Base-by-base conservation (phyloP, 2,888 invertebrate species). In the Allygus modestus region DNA sequence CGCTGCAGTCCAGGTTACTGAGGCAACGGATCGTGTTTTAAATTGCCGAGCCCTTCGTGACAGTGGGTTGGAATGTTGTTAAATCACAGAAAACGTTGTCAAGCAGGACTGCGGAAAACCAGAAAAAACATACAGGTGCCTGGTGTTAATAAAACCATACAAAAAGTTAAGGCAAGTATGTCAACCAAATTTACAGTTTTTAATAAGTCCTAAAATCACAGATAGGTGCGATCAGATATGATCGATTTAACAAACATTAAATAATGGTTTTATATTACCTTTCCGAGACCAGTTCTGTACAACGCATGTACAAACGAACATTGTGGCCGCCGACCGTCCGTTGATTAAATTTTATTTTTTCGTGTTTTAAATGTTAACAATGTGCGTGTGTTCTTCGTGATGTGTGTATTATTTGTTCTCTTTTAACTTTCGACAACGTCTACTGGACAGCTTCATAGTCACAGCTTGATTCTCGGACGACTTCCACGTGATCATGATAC, bases 1-100 rank as follows among this genome's bases (percentile, higher is more conserved):
- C 20, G 61, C 61, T 20, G 20, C 20, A 15, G 61, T 61, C 9
- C 20, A 23, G 7, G 61, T 61, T 20, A 61, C 23, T 61, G 61
- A 20, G 61, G 9, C 61, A 15, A 61, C 61, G 12, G 61, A 15
- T 7, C 31, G 15, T 2, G n/a, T 31, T 20, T 9, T 75, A 23
- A 37, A 75, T 1, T 75, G 75, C 43, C 11, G 75, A 75, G 75
- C 75, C 37, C 75, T 75, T 15, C 75, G 41, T 17, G 75, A 75
- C 43, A 43, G 20, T 43, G 41, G 41, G 9, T 37, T 43, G 9
- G 69, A 75, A n/a, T 75, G 41, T 75, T 75, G 75, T 23, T 75
- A 41, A 9, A 23, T 75, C 15, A 41, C 37, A 2, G 75, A 75
- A 75, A 11, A 75, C 20, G 23, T 75, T 1, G 37, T 20, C 1